Base-by-base conservation (phyloP, 2,888 invertebrate species). In the Harmothoe impar region DNA sequence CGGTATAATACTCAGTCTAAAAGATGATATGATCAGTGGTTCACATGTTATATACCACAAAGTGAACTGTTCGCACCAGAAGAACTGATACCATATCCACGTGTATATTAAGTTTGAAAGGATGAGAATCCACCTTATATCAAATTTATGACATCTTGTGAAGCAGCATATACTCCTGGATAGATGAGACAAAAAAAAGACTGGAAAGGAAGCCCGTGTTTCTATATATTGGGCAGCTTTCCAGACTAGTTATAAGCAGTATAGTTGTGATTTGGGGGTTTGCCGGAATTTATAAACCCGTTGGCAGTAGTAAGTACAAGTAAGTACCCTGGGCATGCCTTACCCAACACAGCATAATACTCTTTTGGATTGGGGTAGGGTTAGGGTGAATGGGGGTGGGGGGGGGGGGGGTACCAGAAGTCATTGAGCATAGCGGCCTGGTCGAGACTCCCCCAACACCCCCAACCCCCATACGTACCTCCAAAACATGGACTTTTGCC, bases 261-360 rank as follows among this genome's bases (percentile, higher is more conserved):
- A n/a, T n/a, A n/a, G 17, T 17, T 17, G 62, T n/a, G 62, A 62
- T 12, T 62, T 62, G 3, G 62, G 62, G n/a, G 20, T 62, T 62
- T n/a, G 7, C 3, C 62, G 62, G 62, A 20, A 43, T 43, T 43
- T 43, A 15, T n/a, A 7, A 20, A n/a, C 23, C 62, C 62, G 15
- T 62, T 62, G 62, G 62, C 62, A 62, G 62, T 52, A 17, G 54
- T n/a, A n/a, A 62, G 62, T 62, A 20, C n/a, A 62, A 62, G 54
- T 62, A 62, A n/a, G 62, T 62, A 62, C 62, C 1, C 15, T 62
- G 62, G 62, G 20, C 62, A 1, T 62, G 62, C 12, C 62, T 62
- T 62, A 62, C 62, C 62, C 62, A 62, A 62, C 0, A n/a, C 3
- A 15, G 62, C 62, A 62, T n/a, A 62, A 62, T 62, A 20, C 23